phyloP scores from a whole-genome alignment of 2,888 invertebrate genomes.

The Mythimna pallens region DNA sequence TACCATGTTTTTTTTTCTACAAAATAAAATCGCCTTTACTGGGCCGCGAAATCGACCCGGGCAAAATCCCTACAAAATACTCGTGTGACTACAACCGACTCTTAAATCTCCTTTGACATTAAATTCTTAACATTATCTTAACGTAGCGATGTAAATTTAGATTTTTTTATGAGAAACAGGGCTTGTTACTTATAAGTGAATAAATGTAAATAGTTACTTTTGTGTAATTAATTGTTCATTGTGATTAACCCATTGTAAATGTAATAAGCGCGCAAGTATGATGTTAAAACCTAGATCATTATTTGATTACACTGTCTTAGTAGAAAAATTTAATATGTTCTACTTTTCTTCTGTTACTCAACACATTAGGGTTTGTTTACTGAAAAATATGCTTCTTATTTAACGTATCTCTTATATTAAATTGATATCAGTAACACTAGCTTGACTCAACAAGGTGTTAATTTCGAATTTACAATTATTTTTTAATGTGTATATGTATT shows the following conservation, averaged over 20 bases:
- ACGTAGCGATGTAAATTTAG: constrained; percentile 37
- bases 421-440: constrained; percentile 30
- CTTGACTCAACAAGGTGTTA: constrained; percentile 71
- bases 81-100: too few species aligned
- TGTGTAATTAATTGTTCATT: constrained; percentile 69
- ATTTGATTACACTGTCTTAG: neutral
- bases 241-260: constrained; percentile 65
- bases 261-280: constrained; percentile 44
- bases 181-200: constrained; percentile 70
- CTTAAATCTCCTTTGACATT: constrained; percentile 12
- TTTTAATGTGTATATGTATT: constrained; percentile 80
- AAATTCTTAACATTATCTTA: constrained; percentile 21
- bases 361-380: neutral
- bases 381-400: neutral
- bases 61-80: too few species aligned
- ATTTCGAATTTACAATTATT: constrained; percentile 88
- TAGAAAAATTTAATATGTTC: constrained; percentile 1
- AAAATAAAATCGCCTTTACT: too few species aligned
- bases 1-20: too few species aligned
- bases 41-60: too few species aligned
- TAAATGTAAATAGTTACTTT: constrained; percentile 74
- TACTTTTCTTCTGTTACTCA: neutral
- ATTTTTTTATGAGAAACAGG: constrained; percentile 73
- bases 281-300: constrained; percentile 23
- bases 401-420: constrained; percentile 12